phyloP scores from a whole-genome alignment of 2,888 invertebrate genomes.

The Drosophila putrida region DNA sequence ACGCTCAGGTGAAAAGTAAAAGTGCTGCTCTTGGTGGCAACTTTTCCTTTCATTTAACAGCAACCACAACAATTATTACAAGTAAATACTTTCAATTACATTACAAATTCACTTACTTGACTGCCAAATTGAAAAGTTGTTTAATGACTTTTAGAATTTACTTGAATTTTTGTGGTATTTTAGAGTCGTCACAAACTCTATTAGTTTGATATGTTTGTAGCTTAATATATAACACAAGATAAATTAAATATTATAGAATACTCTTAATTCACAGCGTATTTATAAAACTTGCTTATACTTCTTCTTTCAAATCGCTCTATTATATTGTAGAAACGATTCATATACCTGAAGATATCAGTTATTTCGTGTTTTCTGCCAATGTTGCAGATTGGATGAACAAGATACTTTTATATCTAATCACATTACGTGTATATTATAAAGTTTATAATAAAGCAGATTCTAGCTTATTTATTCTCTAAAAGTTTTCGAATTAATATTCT shows the following conservation, averaged over 20 bases:
- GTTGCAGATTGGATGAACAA: not conserved
- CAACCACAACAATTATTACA: constrained; percentile 19
- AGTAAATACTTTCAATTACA: constrained; percentile 33
- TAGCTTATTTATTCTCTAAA: too few species aligned
- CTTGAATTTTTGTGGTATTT: not conserved
- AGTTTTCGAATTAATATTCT: too few species aligned
- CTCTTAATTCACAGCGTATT: not conserved
- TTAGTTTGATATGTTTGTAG: too few species aligned
- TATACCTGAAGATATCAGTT: not conserved
- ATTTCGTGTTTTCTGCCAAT: not conserved
- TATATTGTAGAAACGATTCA: not conserved
- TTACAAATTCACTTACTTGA: constrained; percentile 16
- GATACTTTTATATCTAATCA: not conserved
- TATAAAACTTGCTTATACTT: not conserved
- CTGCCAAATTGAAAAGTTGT: constrained; percentile 13
- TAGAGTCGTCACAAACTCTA: not conserved
- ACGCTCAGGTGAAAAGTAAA: constrained; percentile 72
- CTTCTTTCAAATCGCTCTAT: not conserved
- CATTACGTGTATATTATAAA: not conserved
- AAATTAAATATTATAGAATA: not conserved
- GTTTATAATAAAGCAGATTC: not conserved
- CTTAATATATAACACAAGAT: too few species aligned
- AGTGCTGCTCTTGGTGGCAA: constrained; percentile 64
- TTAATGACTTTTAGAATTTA: not conserved
- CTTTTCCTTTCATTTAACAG: constrained; percentile 74